Evolutionary conservation across 2,113 vertebrate species (phyloP).

Genomic region (Poecile atricapillus): DNA sequence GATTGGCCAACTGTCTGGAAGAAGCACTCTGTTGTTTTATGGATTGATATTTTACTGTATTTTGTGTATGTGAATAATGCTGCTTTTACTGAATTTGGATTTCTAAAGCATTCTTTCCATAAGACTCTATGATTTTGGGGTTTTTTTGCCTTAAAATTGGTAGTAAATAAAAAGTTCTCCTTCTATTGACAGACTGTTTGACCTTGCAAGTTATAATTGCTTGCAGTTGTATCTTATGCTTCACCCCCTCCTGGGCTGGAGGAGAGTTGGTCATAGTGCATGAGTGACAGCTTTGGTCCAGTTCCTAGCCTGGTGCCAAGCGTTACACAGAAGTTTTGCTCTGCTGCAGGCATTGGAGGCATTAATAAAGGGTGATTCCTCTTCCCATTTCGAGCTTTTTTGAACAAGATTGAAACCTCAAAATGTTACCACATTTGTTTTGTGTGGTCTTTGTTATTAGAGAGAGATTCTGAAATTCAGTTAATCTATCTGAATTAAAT

Average conservation of each 20-base stretch:
- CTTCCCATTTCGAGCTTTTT: not conserved
- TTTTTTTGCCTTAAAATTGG: not conserved
- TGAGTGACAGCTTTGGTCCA: not conserved
- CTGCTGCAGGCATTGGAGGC: not conserved
- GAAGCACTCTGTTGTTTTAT: slow-evolving; percentile 6
- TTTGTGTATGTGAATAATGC: not conserved
- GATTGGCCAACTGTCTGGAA: slow-evolving; percentile 46
- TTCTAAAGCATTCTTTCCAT: not conserved
- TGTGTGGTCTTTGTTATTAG: not conserved
- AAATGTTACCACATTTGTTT: not conserved
- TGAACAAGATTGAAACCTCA: not conserved
- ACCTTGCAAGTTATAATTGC: slow-evolving; percentile 22
- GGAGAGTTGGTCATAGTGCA: not conserved
- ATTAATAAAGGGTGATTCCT: not conserved
- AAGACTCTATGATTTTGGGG: not conserved
- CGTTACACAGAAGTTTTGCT: rapidly evolving
- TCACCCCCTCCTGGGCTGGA: not conserved
- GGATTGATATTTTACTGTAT: not conserved
- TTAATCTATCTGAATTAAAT: not conserved
- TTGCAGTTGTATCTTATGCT: not conserved
- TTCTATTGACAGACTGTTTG: not conserved
- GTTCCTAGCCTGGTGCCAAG: not conserved
- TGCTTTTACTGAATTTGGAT: not conserved
- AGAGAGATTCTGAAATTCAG: not conserved
- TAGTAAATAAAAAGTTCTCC: not conserved